These are phyloP conservation scores for Pseudococcus longispinus DNA, from an alignment of 2,888 invertebrate species.

Conservation along the genomic window DNA sequence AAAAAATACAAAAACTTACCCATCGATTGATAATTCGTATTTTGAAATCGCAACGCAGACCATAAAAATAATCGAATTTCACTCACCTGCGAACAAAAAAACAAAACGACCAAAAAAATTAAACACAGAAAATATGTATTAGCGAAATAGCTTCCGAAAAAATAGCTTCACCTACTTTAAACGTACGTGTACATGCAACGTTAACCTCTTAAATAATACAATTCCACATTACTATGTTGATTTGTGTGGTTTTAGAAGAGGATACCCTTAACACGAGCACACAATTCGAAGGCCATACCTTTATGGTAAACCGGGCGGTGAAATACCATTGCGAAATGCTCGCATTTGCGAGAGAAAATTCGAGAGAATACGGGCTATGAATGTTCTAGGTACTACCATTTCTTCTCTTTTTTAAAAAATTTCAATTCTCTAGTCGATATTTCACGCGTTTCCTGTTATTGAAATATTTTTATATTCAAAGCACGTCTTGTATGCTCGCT, in stretches of 20 bases:
- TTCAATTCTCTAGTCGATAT: conserved; percentile 34
- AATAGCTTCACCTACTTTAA: background rate
- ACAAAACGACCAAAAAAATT: background rate
- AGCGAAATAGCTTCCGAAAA: background rate
- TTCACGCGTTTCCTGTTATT: conserved; percentile 34
- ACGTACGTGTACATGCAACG: background rate
- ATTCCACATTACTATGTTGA: background rate
- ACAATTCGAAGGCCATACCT: background rate
- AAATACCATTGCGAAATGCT: background rate
- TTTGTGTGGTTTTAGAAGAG: background rate
- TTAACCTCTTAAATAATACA: background rate
- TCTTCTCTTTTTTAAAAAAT: conserved; percentile 1
- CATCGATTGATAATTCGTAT: background rate
- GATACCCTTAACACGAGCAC: background rate
- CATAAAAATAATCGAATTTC: background rate
- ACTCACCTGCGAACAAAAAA: background rate
- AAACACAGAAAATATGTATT: background rate
- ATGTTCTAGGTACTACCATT: conserved; percentile 15
- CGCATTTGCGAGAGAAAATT: background rate
- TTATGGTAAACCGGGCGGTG: background rate
- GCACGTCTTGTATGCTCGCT: conserved; percentile 7
- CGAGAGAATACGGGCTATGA: conserved; percentile 8
- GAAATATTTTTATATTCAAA: conserved; percentile 34
- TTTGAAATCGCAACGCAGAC: background rate
- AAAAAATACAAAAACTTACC: background rate